Base-by-base conservation (phyloP, 1,140 invertebrate genomes). In the Diabrotica virgifera region DNA sequence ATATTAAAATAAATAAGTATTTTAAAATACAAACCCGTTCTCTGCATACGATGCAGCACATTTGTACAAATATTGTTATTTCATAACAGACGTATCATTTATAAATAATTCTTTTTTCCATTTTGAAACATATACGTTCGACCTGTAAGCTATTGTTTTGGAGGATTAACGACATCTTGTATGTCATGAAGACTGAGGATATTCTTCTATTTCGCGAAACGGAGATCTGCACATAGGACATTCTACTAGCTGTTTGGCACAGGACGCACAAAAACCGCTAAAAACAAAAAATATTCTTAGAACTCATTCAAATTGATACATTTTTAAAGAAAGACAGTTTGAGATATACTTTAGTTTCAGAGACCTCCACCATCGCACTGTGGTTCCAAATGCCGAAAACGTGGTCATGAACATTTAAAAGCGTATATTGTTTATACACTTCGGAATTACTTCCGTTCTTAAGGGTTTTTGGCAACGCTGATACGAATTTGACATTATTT, bases 201-300 rank as follows among this genome's bases (percentile, higher is more conserved):
- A 74, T 56, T 74, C 72, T n/a, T 74, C 54, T 58, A 77, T 66
- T 38, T 74, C 36, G 36, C 70, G 71, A 62, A 78, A 75, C 9
- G 66, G 55, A 9, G 88, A 85, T 70, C 94, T 85, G 79, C 94
- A 96, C 83, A 96, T 88, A n/a, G 94, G 94, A 80, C 94, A 96
- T 64, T 89, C 87, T 64, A 87, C 85, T 63, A 96, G 74, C 76
- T 91, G 88, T 55, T 86, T 82, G 7, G 90, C 87, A 84, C 94
- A 96, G 5, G 84, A 81, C 59, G 84, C 83, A 81, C 94, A 96
- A 80, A 96, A 95, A 52, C 93, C 93, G 70, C 92, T 94, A 82
- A 10, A 86, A 51, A 50, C 14, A 50, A 40, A 65, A 35, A 8
- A 60, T 24, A 24, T 1, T 24, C 1, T 24, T 24, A 24, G 24